Conservation (phyloP, 2,888 invertebrate genomes). For the Cremastobaeus sp. region DNA sequence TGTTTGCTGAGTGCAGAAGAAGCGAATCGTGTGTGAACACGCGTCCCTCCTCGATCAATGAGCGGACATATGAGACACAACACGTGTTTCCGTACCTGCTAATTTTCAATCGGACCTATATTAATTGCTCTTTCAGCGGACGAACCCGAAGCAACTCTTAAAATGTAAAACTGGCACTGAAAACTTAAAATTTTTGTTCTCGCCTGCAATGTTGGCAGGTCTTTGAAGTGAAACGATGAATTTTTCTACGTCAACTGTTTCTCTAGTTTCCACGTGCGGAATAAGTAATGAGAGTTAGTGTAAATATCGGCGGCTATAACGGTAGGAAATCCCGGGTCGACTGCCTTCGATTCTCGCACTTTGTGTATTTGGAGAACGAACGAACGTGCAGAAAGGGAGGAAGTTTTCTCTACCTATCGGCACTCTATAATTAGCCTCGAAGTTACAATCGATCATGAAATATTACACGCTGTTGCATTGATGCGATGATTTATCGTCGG, state of each 20-base stretch:
- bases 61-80: slow-evolving; percentile 32
- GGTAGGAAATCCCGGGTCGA: slow-evolving; percentile 42
- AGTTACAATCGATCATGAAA: slow-evolving; percentile 67
- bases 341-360: slow-evolving; percentile 47
- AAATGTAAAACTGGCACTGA: too few species aligned
- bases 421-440: slow-evolving; percentile 67
- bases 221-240: too few species aligned
- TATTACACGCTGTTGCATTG: slow-evolving; percentile 44
- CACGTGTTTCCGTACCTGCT: slow-evolving; percentile 57
- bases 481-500: too few species aligned
- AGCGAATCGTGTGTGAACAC: slow-evolving; percentile 49
- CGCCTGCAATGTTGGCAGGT: too few species aligned
- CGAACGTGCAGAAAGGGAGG: slow-evolving; percentile 52
- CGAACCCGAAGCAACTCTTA: too few species aligned
- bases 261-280: too few species aligned
- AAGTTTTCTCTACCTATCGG: slow-evolving; percentile 55
- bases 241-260: too few species aligned
- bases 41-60: slow-evolving; percentile 47
- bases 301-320: too few species aligned
- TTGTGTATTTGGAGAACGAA: slow-evolving; percentile 55
- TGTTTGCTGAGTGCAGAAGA: slow-evolving; percentile 22
- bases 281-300: too few species aligned
- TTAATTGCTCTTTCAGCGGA: too few species aligned
- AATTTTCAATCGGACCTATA: too few species aligned
- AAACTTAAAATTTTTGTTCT: too few species aligned